Conservation (phyloP, 2,113 vertebrate genomes). For the Ceyx melanurus region DNA sequence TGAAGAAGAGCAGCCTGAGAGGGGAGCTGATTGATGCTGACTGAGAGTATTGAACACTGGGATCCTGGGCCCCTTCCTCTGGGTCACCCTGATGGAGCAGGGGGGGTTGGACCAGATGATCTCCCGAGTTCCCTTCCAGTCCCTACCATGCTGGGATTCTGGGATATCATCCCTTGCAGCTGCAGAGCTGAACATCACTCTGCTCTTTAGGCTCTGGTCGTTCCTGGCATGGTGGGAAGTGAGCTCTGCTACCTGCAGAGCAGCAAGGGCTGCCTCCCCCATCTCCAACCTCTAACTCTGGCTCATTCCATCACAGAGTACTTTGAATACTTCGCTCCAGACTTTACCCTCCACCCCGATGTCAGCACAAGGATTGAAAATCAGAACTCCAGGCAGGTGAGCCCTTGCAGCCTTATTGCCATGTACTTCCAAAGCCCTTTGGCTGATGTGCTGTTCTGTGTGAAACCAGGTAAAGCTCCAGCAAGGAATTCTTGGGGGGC, state of each 20-base stretch:
- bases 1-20: not conserved
- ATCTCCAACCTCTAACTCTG: not conserved
- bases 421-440: not conserved
- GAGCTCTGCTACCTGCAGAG: not conserved
- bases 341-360: constrained; percentile 97
- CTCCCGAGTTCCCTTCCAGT: not conserved
- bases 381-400: constrained; percentile 96
- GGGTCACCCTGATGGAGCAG: not conserved
- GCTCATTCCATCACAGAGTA: constrained; percentile 80
- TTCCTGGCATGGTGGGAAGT: not conserved
- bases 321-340: constrained; percentile 98
- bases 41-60: not conserved
- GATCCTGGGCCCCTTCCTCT: not conserved
- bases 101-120: not conserved
- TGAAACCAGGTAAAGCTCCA: not conserved
- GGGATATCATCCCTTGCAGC: not conserved
- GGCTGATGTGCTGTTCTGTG: not conserved
- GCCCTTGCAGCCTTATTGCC: not conserved
- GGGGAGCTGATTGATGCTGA: not conserved
- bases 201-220: not conserved
- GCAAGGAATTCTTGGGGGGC: not conserved
- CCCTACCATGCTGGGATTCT: not conserved
- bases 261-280: not conserved
- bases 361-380: constrained; percentile 99
- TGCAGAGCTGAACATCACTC: not conserved